Evolutionary conservation across 2,113 vertebrate species (phyloP).

Genomic region (Rousettus leschenaultii): DNA sequence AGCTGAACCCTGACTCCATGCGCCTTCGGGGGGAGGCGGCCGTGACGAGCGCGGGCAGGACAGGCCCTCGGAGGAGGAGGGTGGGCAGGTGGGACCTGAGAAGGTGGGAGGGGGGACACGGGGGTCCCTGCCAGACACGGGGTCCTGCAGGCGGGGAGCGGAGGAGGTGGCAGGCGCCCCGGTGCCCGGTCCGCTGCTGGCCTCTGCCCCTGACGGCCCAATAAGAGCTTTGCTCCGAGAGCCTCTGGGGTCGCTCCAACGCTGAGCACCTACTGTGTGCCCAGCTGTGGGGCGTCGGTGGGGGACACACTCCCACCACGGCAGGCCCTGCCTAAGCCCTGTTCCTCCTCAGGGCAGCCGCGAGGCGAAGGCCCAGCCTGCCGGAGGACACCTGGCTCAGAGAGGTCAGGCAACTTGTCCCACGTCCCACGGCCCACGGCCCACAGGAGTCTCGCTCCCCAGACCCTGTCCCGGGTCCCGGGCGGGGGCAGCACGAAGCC

Average conservation of each 20-base stretch:
- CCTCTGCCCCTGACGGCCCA: too few species aligned
- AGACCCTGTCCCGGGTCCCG: rapidly evolving
- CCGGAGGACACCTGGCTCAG: neutral
- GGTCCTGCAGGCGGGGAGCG: neutral
- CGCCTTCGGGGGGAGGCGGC: neutral
- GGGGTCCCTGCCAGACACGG: neutral
- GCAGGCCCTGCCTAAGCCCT: neutral
- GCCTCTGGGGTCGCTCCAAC: neutral
- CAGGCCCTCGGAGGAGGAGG: neutral
- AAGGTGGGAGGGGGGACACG: neutral
- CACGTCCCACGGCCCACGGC: neutral
- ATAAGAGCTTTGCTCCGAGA: neutral
- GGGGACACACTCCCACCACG: neutral
- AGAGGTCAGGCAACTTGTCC: too few species aligned
- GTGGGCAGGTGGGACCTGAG: neutral
- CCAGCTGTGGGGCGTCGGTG: rapidly evolving
- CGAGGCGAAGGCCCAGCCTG: neutral
- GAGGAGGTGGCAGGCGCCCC: rapidly evolving
- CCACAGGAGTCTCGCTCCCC: too few species aligned
- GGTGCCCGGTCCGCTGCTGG: neutral
- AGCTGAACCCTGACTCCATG: neutral
- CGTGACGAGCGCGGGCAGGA: too few species aligned
- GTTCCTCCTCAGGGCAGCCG: neutral
- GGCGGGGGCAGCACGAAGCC: neutral
- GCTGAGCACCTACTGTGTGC: neutral